Conservation (phyloP, 1,140 invertebrate genomes). For the Hylyphantes graminicola region DNA sequence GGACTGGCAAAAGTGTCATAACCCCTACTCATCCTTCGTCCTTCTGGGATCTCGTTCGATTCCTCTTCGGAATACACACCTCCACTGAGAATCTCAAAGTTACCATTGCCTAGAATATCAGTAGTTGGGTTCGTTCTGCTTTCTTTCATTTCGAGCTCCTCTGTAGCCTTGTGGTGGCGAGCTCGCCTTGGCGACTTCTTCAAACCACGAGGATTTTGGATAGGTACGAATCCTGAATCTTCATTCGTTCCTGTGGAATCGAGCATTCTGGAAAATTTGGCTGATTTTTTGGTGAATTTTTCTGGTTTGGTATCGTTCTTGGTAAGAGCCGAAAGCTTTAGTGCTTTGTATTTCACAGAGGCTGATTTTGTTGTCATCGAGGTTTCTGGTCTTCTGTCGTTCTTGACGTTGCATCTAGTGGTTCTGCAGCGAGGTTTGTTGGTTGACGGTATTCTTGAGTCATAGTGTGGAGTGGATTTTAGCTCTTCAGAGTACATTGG, state of each 20-base stretch:
- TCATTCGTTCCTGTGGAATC: neutral
- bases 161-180: neutral
- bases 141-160: conserved; percentile 30
- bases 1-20: neutral
- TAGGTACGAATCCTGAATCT: conserved; percentile 30
- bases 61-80: conserved; percentile 46
- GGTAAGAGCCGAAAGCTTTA: neutral
- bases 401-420: neutral
- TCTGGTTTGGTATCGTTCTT: neutral
- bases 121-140: neutral
- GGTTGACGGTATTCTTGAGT: neutral
- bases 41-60: conserved; percentile 33
- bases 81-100: conserved; percentile 42
- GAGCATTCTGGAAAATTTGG: conserved; percentile 10
- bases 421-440: neutral
- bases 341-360: neutral
- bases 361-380: neutral
- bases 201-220: conserved; percentile 4
- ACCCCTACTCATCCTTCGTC: conserved; percentile 19
- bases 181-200: conserved; percentile 13
- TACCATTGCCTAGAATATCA: conserved; percentile 49
- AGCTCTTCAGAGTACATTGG: conserved; percentile 9
- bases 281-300: neutral
- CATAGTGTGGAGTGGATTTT: neutral
- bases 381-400: neutral